A percentile compares a stretch with the other conserved stretches of the same genome.
These are phyloP conservation scores for Sthenelais limicola DNA, from an alignment of 2,888 invertebrate species.

Conservation along the genomic window DNA sequence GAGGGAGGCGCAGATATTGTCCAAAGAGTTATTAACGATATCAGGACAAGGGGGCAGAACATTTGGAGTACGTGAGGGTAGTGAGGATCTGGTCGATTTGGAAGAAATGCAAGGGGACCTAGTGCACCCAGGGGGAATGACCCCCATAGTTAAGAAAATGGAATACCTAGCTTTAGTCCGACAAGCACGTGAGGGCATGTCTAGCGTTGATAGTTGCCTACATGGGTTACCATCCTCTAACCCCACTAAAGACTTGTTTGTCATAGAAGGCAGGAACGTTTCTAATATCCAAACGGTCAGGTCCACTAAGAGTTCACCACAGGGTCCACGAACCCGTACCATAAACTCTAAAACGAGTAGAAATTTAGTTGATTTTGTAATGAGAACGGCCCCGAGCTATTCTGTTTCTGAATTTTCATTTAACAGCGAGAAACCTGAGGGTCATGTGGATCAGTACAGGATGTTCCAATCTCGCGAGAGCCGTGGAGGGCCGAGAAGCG, in stretches of 20 bases:
- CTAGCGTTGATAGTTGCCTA: neutral
- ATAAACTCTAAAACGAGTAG: neutral
- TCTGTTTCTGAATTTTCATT: neutral
- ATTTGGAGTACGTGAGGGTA: too few relatives aligned
- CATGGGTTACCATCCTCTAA: neutral
- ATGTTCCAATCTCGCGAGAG: neutral
- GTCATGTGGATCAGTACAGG: neutral
- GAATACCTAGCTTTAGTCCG: slow-evolving; percentile 7
- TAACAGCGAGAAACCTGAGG: neutral
- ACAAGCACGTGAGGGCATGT: slow-evolving; percentile 6
- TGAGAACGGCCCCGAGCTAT: neutral
- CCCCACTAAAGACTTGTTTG: neutral
- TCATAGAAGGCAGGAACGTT: slow-evolving; percentile 18
- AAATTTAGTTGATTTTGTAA: too few relatives aligned
- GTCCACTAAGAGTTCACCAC: neutral
- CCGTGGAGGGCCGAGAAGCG: neutral
- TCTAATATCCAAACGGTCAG: neutral
- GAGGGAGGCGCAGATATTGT: too few relatives aligned
- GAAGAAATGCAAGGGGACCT: neutral
- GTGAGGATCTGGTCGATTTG: too few relatives aligned
- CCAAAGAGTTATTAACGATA: neutral
- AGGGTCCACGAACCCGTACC: neutral
- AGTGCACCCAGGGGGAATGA: neutral
- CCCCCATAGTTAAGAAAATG: slow-evolving; percentile 7
- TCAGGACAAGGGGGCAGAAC: neutral